Base-by-base conservation (phyloP, 2,113 vertebrate species). In the Lasiurus borealis region DNA sequence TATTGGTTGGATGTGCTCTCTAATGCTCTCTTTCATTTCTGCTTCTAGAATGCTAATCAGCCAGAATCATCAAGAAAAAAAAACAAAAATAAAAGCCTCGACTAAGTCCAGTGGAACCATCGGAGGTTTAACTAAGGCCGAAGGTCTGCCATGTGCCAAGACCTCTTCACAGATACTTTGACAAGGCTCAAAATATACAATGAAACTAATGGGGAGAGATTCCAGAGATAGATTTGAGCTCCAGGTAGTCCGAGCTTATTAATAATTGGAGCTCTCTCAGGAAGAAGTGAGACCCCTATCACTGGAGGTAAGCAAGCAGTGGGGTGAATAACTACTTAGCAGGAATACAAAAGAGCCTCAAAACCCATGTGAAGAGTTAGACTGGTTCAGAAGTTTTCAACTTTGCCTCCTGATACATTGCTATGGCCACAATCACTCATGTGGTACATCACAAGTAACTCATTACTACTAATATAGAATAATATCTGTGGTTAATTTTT, bases 11-110 rank as follows among this genome's bases (percentile, higher is more conserved):
- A 92, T 5, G 29, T 31, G 36, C 83, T 96, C 78, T 85, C 93
- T 90, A 95, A 90, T 90, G 21, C 7, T 85, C 68, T 93, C 34
- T 54, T 85, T 95, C 34, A 34, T 73, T 18, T 84, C 34, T 93
- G 71, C 25, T 68, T 94, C 66, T 77, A 85, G 50, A 97, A 80
- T 85, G 48, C 14, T 94, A 90, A 92, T 90, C 36, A 92, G 13
- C 31, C 36, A 3, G 19, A 75, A 94, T 59, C 44, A 90, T 40
- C 40, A 59, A 82, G 59, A 77, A 88, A 89, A n/a, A n/a, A n/a
- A 54, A 21, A 77, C 76, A 80, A 87, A 69, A 50, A 69, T 10
- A 72, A 66, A 66, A 40, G 6, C 25, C 27, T 50, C 16, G 14
- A 76, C 14, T 21, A 84, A 81, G 44, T 75, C 80, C n/a, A 78